These are phyloP conservation scores for Lysiphlebus fabarum DNA, from an alignment of 1,140 invertebrate genomes.

Conservation along the genomic window DNA sequence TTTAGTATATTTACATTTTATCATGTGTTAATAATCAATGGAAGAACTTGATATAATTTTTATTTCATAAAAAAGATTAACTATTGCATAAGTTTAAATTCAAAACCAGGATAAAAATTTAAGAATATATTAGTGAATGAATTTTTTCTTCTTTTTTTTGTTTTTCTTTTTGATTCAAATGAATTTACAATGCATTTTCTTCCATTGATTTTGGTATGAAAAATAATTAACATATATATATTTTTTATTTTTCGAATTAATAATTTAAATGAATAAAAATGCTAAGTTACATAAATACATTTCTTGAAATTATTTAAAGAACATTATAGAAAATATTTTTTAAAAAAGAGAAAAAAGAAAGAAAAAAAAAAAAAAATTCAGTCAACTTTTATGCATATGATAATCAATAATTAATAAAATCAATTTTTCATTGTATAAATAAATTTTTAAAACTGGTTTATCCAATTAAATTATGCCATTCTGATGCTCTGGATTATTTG, in stretches of 20 bases:
- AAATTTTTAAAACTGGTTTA: neutral
- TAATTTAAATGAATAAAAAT: neutral
- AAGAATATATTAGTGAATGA: neutral
- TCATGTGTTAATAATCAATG: slow-evolving; percentile 16
- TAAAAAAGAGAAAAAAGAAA: neutral
- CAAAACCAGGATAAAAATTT: neutral
- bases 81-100: neutral
- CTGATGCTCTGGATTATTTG: slow-evolving; percentile 95
- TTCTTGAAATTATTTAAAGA: neutral
- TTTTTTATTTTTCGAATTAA: neutral
- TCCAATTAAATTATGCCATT: slow-evolving; percentile 64
- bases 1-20: slow-evolving; percentile 13
- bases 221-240: neutral
- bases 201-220: neutral
- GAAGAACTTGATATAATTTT: slow-evolving; percentile 1
- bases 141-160: neutral
- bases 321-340: slow-evolving; percentile 4
- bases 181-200: neutral
- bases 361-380: slow-evolving; percentile 1
- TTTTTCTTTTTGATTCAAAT: too few relatives aligned
- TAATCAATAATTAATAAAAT: slow-evolving; percentile 23
- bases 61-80: neutral
- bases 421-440: slow-evolving; percentile 10
- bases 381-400: neutral
- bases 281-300: slow-evolving; percentile 1